Percentiles rank a stretch among this genome's conserved stretches.
These are phyloP conservation scores for Polia nebulosa DNA, from an alignment of 2,888 invertebrate genomes.

Conservation along the genomic window DNA sequence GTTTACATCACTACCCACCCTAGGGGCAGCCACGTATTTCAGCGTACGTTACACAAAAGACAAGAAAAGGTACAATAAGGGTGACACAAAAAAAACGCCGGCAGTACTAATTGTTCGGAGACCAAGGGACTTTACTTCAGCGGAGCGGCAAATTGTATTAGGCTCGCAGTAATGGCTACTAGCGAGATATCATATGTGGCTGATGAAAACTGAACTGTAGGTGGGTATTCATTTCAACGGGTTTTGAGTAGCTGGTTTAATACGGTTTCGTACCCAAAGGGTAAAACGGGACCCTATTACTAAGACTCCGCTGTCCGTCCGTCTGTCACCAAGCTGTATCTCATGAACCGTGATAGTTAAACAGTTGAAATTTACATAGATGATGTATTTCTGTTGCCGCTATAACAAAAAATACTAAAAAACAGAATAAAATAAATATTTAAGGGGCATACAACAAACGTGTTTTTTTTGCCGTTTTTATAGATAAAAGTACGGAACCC, in stretches of 20 bases:
- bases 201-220: constrained; percentile 44
- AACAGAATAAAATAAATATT: no score
- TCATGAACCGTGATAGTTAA: no score
- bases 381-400: no score
- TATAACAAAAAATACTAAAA: no score
- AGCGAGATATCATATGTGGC: constrained; percentile 59
- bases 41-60: constrained; percentile 77
- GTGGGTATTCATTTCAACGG: constrained; percentile 28
- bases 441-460: no score
- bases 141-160: constrained; percentile 89
- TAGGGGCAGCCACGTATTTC: constrained; percentile 70
- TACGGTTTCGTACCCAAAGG: no score
- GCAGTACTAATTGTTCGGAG: constrained; percentile 87
- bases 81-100: constrained; percentile 87
- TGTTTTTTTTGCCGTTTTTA: no score
- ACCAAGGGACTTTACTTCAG: constrained; percentile 80
- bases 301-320: no score
- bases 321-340: no score
- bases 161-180: constrained; percentile 75
- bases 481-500: no score
- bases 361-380: no score
- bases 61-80: constrained; percentile 77
- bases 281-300: no score
- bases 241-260: not conserved
- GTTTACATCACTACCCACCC: constrained; percentile 64